These are phyloP conservation scores for Callipepla squamata DNA, from an alignment of 2,113 vertebrate species.

Conservation along the genomic window DNA sequence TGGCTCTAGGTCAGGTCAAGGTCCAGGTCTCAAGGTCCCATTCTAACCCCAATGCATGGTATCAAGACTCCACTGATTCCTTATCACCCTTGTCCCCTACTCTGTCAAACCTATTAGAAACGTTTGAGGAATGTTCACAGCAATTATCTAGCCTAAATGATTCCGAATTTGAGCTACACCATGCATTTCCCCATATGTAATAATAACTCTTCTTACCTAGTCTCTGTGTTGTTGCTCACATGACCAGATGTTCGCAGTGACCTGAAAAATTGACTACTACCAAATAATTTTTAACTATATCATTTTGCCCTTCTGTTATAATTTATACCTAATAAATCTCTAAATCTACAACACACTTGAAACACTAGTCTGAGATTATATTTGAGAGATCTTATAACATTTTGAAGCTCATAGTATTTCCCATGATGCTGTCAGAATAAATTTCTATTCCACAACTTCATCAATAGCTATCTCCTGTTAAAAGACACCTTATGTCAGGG, in stretches of 20 bases:
- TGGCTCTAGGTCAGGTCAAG: background rate
- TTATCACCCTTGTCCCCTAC: background rate
- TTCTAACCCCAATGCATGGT: background rate
- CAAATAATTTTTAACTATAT: background rate
- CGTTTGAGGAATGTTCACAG: constrained; percentile 57
- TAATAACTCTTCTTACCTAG: background rate
- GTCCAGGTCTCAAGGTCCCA: background rate
- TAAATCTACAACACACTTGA: background rate
- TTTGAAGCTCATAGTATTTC: constrained; percentile 11
- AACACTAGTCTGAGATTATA: background rate
- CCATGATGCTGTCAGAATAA: background rate
- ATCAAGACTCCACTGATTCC: background rate
- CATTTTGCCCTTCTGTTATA: background rate
- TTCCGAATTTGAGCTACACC: background rate
- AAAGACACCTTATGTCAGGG: constrained; percentile 4
- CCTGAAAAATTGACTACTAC: background rate
- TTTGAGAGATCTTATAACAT: constrained; percentile 7
- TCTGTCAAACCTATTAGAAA: background rate
- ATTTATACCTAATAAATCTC: background rate
- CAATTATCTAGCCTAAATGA: background rate
- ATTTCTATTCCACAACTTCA: background rate
- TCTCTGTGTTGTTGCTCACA: background rate
- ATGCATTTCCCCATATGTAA: rapidly evolving
- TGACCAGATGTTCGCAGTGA: background rate
- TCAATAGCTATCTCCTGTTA: constrained; percentile 6